A percentile compares a stretch with the other conserved stretches of the same genome.
Evolutionary conservation across 2,113 vertebrate genomes (phyloP).

Genomic region (Abramis brama): DNA sequence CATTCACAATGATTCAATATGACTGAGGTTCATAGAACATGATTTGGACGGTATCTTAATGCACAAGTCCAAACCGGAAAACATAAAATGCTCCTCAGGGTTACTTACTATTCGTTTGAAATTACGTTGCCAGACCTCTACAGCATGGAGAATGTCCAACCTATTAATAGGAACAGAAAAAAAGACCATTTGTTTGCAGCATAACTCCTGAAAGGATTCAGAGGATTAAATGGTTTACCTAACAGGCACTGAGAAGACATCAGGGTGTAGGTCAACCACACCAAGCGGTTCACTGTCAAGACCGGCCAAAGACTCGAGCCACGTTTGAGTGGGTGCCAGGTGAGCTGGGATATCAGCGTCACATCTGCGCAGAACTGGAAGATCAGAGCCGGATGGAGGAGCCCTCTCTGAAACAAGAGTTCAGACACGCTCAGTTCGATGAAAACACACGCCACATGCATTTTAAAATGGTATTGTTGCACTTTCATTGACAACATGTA

Average conservation of each 20-base stretch:
- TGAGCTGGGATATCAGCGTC: slow-evolving; percentile 69
- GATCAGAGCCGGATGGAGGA: slow-evolving; percentile 58
- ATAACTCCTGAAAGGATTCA: not conserved
- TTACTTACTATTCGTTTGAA: slow-evolving; percentile 87
- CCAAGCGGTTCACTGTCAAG: slow-evolving; percentile 74
- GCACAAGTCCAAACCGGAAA: not conserved
- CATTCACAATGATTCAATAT: not conserved
- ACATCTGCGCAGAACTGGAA: slow-evolving; percentile 80
- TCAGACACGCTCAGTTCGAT: not conserved
- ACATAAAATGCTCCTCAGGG: not conserved
- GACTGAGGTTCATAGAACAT: not conserved
- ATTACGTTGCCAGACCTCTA: slow-evolving; percentile 86
- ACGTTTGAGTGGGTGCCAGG: slow-evolving; percentile 75
- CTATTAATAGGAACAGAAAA: slow-evolving; percentile 61
- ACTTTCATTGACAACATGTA: not conserved
- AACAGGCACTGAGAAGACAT: slow-evolving; percentile 83
- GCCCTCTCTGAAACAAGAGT: slow-evolving; percentile 62
- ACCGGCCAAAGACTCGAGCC: slow-evolving; percentile 81
- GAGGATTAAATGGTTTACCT: slow-evolving; percentile 68
- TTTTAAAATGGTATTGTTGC: not conserved
- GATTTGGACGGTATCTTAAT: not conserved
- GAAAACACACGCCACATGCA: not conserved
- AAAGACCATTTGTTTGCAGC: not conserved
- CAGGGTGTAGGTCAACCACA: slow-evolving; percentile 84
- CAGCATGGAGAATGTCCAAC: slow-evolving; percentile 83